Conservation (phyloP, 2,888 invertebrate species). For the Clivina fossor region DNA sequence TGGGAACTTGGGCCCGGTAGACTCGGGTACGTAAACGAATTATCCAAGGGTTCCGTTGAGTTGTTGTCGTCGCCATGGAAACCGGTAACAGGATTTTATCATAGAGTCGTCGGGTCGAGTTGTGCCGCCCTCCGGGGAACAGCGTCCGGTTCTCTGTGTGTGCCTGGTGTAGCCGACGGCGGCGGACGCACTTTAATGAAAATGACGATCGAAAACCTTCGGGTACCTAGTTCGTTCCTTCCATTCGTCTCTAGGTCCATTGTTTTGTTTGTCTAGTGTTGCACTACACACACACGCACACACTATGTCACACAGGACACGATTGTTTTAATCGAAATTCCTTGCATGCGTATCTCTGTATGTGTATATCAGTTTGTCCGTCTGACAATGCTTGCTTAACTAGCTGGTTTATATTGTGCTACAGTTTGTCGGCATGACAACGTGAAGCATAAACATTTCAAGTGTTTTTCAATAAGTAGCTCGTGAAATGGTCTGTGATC, state of each 20-base stretch:
- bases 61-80: conserved; percentile 44
- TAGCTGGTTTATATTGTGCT: conserved; percentile 15
- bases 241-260: too few relatives aligned
- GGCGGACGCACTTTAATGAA: conserved; percentile 19
- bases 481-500: too few relatives aligned
- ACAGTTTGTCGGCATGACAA: conserved; percentile 9
- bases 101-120: conserved; percentile 38
- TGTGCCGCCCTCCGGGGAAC: conserved; percentile 20
- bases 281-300: too few relatives aligned
- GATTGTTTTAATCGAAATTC: conserved; percentile 47
- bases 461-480: too few relatives aligned
- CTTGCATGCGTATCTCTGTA: conserved; percentile 29
- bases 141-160: too few relatives aligned
- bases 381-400: neutral
- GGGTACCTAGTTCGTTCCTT: too few relatives aligned
- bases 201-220: conserved; percentile 25
- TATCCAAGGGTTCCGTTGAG: conserved; percentile 43
- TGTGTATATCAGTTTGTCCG: neutral
- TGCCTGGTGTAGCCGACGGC: neutral
- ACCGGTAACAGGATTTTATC: conserved; percentile 48
- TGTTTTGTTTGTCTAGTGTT: conserved; percentile 30
- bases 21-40: conserved; percentile 47
- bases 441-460: conserved; percentile 19
- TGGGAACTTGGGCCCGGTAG: conserved; percentile 39
- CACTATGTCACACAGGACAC: conserved; percentile 24